Evolutionary conservation across 2,113 vertebrate species (phyloP).

Genomic region (Oncorhynchus mykiss): DNA sequence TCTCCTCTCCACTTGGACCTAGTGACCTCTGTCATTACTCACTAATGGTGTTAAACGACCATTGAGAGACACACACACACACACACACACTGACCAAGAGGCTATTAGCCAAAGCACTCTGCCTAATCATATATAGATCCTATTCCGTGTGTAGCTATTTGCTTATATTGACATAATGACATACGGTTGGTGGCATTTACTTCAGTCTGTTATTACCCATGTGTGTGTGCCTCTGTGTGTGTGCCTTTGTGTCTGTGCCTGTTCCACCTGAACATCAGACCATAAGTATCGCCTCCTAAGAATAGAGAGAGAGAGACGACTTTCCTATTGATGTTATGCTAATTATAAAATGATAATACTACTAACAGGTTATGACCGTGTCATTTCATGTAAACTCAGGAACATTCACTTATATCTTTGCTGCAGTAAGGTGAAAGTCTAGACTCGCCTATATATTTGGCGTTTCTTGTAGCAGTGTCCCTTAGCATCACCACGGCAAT

Average conservation of each 20-base stretch:
- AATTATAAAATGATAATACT: not conserved
- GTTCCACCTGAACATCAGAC: not conserved
- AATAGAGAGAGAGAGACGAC: not conserved
- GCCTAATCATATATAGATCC: not conserved
- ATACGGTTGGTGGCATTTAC: not conserved
- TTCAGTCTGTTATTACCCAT: not conserved
- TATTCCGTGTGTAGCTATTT: not conserved
- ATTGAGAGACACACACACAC: slow-evolving; percentile 3
- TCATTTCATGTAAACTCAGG: no score
- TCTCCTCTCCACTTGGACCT: slow-evolving; percentile 9
- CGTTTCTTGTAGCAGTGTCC: not conserved
- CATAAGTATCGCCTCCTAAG: not conserved
- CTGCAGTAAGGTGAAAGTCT: no score
- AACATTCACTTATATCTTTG: no score
- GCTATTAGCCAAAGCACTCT: not conserved
- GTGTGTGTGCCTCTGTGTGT: not conserved
- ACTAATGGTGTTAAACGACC: slow-evolving; percentile 28
- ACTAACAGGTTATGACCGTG: no score
- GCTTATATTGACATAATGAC: not conserved
- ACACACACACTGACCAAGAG: not conserved
- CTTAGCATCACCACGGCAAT: not conserved
- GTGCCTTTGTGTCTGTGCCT: not conserved
- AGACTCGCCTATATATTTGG: not conserved
- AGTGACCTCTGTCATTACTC: not conserved
- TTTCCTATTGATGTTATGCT: not conserved